Conservation (phyloP, 1,140 invertebrate species). For the Aphelinus certus region DNA sequence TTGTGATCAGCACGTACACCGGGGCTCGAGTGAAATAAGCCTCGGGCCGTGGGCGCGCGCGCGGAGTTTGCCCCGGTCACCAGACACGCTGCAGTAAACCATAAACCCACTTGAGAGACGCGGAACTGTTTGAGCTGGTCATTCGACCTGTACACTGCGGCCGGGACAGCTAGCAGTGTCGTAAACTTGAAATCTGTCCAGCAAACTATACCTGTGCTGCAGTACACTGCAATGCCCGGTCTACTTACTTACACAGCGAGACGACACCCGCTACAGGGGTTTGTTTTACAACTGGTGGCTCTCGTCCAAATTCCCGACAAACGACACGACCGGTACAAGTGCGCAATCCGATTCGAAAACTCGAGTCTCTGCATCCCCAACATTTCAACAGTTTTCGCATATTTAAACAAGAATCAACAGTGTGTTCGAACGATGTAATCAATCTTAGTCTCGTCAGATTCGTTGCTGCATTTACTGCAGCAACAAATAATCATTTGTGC, state of each 20-base stretch:
- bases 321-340: no score
- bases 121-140: slow-evolving; percentile 26
- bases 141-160: not conserved
- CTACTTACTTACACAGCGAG: no score
- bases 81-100: not conserved
- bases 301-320: not conserved
- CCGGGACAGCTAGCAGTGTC: not conserved
- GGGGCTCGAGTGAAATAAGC: not conserved
- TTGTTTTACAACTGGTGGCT: slow-evolving; percentile 5
- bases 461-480: no score
- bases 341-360: no score
- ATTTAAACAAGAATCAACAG: no score
- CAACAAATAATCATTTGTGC: no score
- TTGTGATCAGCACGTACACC: not conserved
- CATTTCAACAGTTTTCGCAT: no score
- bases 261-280: not conserved
- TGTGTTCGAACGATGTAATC: no score
- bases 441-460: no score
- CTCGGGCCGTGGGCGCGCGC: not conserved
- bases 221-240: no score
- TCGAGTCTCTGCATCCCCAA: no score
- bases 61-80: slow-evolving; percentile 4
- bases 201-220: slow-evolving; percentile 7
- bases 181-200: slow-evolving; percentile 26
- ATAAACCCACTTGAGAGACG: not conserved